A percentile compares a stretch with the other conserved stretches of the same genome.
Conservation (phyloP, 2,888 invertebrate species). For the Lasioglossum malachurum region DNA sequence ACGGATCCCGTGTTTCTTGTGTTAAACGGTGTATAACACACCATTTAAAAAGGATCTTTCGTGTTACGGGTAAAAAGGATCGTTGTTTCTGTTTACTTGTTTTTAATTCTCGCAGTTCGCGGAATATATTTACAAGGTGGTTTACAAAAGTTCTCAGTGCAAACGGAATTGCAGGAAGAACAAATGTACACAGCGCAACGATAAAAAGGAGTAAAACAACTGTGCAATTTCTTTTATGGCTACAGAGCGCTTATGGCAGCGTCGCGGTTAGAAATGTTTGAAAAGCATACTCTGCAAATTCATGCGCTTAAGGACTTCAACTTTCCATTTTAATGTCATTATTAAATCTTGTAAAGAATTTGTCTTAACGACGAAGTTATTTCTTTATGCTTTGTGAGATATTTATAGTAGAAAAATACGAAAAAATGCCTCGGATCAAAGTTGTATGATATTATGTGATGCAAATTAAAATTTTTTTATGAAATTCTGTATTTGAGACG, state of each 20-base stretch:
- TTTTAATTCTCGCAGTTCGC: not conserved
- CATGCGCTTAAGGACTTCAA: not conserved
- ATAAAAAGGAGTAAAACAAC: not conserved
- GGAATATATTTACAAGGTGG: not conserved
- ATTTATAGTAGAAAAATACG: too few species aligned
- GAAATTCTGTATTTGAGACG: too few species aligned
- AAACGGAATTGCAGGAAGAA: not conserved
- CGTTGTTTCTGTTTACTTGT: not conserved
- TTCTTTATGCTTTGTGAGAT: too few species aligned
- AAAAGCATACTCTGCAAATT: not conserved
- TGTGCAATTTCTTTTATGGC: not conserved
- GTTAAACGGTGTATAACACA: too few species aligned
- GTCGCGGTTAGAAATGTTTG: not conserved
- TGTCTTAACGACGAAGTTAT: too few species aligned
- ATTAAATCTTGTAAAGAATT: not conserved
- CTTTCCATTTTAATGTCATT: not conserved
- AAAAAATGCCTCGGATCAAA: too few species aligned
- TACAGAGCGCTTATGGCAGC: not conserved
- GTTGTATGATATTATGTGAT: too few species aligned
- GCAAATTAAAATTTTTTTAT: too few species aligned
- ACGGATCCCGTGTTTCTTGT: too few species aligned
- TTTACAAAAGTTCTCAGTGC: not conserved
- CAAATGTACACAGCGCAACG: not conserved
- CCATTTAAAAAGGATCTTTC: not conserved
- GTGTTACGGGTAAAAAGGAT: not conserved